Base-by-base conservation (phyloP, 1,140 invertebrate genomes). In the Papilio xuthus region DNA sequence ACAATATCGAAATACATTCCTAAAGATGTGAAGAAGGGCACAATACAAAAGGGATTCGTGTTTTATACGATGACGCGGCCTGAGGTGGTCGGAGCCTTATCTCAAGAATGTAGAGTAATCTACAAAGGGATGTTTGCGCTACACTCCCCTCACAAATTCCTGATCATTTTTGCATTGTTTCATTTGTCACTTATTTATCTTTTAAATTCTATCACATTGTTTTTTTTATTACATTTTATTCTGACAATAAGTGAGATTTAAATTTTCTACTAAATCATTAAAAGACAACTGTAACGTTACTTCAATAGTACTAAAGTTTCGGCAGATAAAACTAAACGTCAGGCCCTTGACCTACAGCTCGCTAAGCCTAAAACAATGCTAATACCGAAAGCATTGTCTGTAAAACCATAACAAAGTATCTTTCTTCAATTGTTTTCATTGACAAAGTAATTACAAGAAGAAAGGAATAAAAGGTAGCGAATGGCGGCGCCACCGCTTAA, bases 21-120 rank as follows among this genome's bases (percentile, higher is more conserved):
- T 53, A 32, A 74, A 70, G 37, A 53, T 56, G 72, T 53, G 44
- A 75, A 15, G 47, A 50, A 75, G 26, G 12, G 44, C 32, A 75
- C 44, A 74, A 74, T 70, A 70, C 37, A 44, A 72, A 72, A 63
- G 41, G 44, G 44, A 73, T 47, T 32, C 32, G 50, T 76, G 41
- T 23, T 75, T 63, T 63, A 63, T 76, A 63, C 74, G 53, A 56
- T 63, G 28, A 20, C 53, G 41, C 41, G 41, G 56, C 79, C 60
- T 69, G 42, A 81, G 74, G 77, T 75, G 71, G 78, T 77, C 81
- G 80, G 74, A 71, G 69, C 56, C 84, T 86, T 83, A 84, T 86
- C 84, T 84, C 56, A 81, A 77, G 83, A 84, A 86, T 85, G 84
- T 84, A 81, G 80, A 79, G 80, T 80, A 83, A 83, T 81, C 80